Conservation (phyloP, 2,888 invertebrate species). For the Seira musarum region DNA sequence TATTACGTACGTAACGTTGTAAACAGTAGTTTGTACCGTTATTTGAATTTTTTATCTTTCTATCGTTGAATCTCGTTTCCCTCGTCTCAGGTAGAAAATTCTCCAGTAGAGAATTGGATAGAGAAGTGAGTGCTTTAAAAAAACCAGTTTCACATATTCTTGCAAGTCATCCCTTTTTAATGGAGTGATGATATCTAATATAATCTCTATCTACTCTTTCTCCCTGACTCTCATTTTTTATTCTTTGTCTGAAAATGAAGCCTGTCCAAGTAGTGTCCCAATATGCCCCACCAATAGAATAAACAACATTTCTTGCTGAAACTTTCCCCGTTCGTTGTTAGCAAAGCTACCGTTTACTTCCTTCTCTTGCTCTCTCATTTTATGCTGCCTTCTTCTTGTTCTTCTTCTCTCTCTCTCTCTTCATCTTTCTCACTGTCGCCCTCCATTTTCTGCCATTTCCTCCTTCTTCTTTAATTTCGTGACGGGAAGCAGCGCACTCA, state of each 20-base stretch:
- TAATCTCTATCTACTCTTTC: too few relatives aligned
- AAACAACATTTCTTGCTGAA: neutral
- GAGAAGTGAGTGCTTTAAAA: neutral
- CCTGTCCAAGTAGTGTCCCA: neutral
- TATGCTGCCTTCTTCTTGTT: neutral
- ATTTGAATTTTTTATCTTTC: too few relatives aligned
- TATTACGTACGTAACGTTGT: too few relatives aligned
- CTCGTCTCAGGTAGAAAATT: neutral
- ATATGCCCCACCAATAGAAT: neutral
- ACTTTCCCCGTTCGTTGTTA: neutral
- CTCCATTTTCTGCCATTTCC: too few relatives aligned
- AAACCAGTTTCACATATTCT: neutral
- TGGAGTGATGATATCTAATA: too few relatives aligned
- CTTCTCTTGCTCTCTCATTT: neutral
- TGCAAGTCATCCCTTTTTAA: too few relatives aligned
- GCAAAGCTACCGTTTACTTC: neutral
- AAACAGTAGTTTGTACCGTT: too few relatives aligned
- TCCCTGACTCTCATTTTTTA: too few relatives aligned
- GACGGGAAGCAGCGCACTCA: neutral
- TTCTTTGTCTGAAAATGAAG: too few relatives aligned
- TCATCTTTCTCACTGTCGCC: neutral
- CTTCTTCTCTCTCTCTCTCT: neutral
- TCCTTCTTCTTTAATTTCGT: too few relatives aligned
- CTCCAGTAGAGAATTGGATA: neutral
- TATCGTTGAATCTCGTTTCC: too few relatives aligned